Conservation (phyloP, 1,140 invertebrate genomes). For the Helicoverpa armigera region DNA sequence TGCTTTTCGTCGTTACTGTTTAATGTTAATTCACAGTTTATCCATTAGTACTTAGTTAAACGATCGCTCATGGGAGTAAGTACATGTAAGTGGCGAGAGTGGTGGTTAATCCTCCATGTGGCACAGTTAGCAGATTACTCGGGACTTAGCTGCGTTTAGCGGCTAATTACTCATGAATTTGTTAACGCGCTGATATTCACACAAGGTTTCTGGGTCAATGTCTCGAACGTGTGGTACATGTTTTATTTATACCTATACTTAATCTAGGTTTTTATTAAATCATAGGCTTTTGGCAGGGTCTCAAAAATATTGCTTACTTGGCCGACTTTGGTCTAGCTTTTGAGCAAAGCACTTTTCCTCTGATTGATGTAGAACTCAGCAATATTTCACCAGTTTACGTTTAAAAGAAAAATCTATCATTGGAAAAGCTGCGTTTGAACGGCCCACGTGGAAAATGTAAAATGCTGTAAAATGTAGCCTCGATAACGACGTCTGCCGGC, state of each 20-base stretch:
- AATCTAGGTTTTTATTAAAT: neutral
- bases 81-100: neutral
- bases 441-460: slow-evolving; percentile 13
- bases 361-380: neutral
- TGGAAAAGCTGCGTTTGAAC: neutral
- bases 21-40: too few relatives aligned
- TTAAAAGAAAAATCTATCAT: neutral
- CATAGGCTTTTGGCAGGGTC: slow-evolving; percentile 6
- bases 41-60: neutral
- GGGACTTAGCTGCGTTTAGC: slow-evolving; percentile 2
- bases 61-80: neutral
- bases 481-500: neutral
- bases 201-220: slow-evolving; percentile 4
- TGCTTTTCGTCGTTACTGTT: too few relatives aligned
- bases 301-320: neutral
- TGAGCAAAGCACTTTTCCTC: neutral
- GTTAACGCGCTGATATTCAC: neutral
- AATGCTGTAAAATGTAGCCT: neutral
- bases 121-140: neutral
- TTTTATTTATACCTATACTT: neutral
- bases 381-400: neutral
- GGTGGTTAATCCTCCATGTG: neutral
- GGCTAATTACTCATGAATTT: slow-evolving; percentile 22
- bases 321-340: slow-evolving; percentile 16
- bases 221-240: neutral